Base-by-base conservation (phyloP, 2,797 vertebrate species). In the Megaceryle alcyon region DNA sequence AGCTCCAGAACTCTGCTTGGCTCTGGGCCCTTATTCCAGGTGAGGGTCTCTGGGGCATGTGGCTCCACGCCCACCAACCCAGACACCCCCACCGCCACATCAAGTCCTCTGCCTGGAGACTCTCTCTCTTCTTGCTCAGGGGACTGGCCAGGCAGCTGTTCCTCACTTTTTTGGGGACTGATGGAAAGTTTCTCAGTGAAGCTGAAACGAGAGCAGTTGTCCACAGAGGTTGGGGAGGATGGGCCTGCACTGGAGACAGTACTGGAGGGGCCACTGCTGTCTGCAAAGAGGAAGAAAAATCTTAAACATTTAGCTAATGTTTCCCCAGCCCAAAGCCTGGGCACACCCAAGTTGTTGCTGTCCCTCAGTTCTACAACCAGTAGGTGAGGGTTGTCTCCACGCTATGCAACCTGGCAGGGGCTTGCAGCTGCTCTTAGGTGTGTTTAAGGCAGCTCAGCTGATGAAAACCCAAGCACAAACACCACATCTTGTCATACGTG, bases 181-280 rank as follows among this genome's bases (percentile, higher is more conserved):
- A 98, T 90, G 10, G 98, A 97, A 29, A 98, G 95, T 94, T 99
- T 99, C 77, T 99, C 99, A 31, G 97, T 98, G 97, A 99, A 99
- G 98, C 98, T 98, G 98, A 99, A 99, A 82, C 98, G 98, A 35
- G 98, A 97, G 8, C 98, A 99, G 31, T 98, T 98, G 97, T 99
- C 99, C 12, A 98, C 97, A 13, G 98, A 98, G 53, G 98, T 99
- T 76, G 99, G 99, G 29, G 99, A 99, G 6, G 99, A 99, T 0
- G 99, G 99, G 7, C 99, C 99, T 16, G 99, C 99, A 46, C 99
- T 99, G 96, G 99, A 99, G 66, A 99, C 99, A 0, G 99, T 99
- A 90, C 99, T 99, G 94, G 99, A 99, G 3, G 99, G 99, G 75
- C 99, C 99, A 46, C 99, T 99, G 98, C 99, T 99, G 95, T 99